Conservation (phyloP, 2,113 vertebrate species). For the Ellobius talpinus region DNA sequence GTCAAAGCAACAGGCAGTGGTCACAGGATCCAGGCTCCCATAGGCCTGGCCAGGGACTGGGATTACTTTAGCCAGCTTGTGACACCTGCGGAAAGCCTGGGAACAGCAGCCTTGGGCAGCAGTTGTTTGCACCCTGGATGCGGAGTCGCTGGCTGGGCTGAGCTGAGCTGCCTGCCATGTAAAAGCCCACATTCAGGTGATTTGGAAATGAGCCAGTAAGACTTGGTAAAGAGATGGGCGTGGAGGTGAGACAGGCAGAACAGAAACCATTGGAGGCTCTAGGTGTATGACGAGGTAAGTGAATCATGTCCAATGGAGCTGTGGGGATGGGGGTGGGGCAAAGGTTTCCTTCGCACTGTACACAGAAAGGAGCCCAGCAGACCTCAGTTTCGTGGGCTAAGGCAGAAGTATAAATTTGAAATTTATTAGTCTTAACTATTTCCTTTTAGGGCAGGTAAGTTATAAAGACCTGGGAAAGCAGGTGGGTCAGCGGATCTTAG, state of each 20-base stretch:
- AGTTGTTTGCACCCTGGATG: background rate
- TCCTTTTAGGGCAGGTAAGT: background rate
- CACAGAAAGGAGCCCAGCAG: background rate
- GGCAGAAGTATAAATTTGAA: background rate
- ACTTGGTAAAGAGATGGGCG: background rate
- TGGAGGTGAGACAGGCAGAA: background rate
- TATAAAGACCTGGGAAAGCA: background rate
- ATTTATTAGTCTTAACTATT: background rate
- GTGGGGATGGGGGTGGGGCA: accelerated
- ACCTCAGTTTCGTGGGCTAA: background rate
- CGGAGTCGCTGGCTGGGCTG: too few species aligned
- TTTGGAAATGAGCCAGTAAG: background rate
- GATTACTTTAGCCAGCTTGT: background rate
- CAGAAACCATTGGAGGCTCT: background rate
- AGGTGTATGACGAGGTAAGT: background rate
- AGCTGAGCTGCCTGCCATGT: background rate
- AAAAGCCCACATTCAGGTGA: background rate
- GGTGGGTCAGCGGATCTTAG: too few species aligned
- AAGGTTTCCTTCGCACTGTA: background rate
- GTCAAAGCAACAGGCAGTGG: accelerated
- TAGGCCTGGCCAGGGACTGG: background rate
- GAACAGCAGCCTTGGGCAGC: background rate
- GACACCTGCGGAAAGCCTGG: background rate
- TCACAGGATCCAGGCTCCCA: accelerated
- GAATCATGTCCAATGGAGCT: too few species aligned